Evolutionary conservation across 2,113 vertebrate genomes (phyloP).

Genomic region (Oncorhynchus masou): DNA sequence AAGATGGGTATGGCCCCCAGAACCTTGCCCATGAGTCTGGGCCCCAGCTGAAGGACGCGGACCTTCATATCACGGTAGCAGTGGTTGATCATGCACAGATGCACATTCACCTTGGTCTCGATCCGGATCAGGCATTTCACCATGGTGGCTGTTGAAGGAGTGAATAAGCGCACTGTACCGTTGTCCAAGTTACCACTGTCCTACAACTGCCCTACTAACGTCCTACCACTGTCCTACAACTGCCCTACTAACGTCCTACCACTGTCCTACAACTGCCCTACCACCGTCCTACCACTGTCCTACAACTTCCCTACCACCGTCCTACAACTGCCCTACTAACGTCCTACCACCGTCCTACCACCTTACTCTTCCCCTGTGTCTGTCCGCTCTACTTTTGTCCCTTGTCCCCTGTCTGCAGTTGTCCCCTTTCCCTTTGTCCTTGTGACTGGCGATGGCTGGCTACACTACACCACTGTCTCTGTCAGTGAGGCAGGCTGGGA

Average conservation of each 20-base stretch:
- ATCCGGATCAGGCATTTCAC: slow-evolving; percentile 91
- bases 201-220: not conserved
- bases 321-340: not conserved
- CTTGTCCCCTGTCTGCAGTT: too few species aligned
- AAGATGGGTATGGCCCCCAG: slow-evolving; percentile 74
- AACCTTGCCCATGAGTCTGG: slow-evolving; percentile 78
- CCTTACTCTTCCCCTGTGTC: not conserved
- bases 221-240: not conserved
- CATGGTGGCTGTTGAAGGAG: slow-evolving; percentile 67
- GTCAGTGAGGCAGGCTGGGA: slow-evolving; percentile 7
- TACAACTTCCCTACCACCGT: too few species aligned
- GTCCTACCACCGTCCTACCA: not conserved
- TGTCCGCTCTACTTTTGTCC: too few species aligned
- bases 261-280: too few species aligned
- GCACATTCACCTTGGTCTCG: slow-evolving; percentile 86
- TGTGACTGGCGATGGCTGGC: not conserved
- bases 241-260: too few species aligned
- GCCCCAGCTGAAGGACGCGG: slow-evolving; percentile 84
- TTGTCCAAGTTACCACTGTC: not conserved
- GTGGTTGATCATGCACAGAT: slow-evolving; percentile 89
- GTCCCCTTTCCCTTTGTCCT: slow-evolving; percentile 7
- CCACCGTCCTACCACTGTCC: too few species aligned
- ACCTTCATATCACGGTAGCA: slow-evolving; percentile 85
- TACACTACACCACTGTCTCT: not conserved
- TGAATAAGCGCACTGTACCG: not conserved